phyloP scores from a whole-genome alignment of 2,888 invertebrate species.

The Rhaphigaster nebulosa region DNA sequence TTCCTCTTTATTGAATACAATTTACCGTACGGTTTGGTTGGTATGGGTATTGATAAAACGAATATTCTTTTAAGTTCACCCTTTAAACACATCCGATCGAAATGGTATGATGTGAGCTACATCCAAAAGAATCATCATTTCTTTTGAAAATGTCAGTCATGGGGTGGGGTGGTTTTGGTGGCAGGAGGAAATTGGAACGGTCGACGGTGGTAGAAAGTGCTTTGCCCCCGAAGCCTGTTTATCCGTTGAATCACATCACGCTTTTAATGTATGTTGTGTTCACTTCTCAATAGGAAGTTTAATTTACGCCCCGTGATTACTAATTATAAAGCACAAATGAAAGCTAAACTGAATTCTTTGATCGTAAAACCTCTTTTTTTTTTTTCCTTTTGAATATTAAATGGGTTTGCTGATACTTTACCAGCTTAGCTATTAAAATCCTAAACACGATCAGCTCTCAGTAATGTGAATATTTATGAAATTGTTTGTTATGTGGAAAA shows the following conservation, averaged over 20 bases:
- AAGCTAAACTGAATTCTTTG: neutral
- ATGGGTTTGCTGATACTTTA: neutral
- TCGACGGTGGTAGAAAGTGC: neutral
- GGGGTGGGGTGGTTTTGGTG: neutral
- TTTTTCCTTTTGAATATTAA: neutral
- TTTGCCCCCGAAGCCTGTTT: neutral
- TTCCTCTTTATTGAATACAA: no score
- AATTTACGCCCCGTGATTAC: neutral
- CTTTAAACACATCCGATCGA: neutral
- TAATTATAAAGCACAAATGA: neutral
- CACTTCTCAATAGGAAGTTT: neutral
- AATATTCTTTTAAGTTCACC: neutral
- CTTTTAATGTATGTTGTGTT: neutral
- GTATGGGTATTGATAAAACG: no score
- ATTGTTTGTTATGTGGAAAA: neutral
- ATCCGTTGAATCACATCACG: neutral
- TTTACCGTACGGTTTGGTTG: no score
- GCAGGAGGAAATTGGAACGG: conserved; percentile 9
- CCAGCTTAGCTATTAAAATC: neutral
- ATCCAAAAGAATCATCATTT: neutral
- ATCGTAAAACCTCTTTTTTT: neutral
- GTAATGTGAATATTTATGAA: neutral
- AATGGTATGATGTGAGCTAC: neutral
- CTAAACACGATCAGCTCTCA: neutral
- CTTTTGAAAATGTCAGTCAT: neutral